Evolutionary conservation across 2,888 invertebrate genomes (phyloP), one percentile per base, ranked within the genome.

Genomic region (Leucophenga maculata): DNA sequence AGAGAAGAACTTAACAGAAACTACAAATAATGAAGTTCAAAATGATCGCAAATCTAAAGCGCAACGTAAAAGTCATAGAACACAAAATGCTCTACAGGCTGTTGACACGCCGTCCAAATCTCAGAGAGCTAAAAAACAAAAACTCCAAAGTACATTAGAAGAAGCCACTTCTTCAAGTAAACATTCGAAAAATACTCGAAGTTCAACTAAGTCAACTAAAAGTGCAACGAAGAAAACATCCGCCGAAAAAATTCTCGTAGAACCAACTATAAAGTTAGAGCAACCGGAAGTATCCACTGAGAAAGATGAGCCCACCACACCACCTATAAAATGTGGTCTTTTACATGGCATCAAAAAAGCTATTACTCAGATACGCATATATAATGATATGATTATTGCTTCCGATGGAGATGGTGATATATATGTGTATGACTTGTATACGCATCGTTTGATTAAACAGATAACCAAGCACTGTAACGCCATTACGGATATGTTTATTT

Each of bases 391-490:
- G 31, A 82, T 88, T 20, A 72, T 89, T 16, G 87, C 88, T 3
- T 86, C 88, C 0, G 84, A 88, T 0, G 88, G 89, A 69, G 86
- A 86, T 70, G 89, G 89, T 0, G 85, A 85, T 69, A 75, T 89
- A 6, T 88, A 87, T 69, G 85, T 86, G 72, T 89, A 85, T 65
- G 82, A 85, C 68, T 78, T 86, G 6, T 69, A 48, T 26, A 86
- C 77, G 0, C 83, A 87, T 44, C 76, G 81, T 39, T 72, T 87
- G 26, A 78, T 84, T n/a, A 80, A 77, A 14, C 84, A 86, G 59
- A 85, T 87, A 69, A 72, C 86, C 39, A 87, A 88, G 67, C 89
- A 89, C 71, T 86, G 82, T 22, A 86, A 88, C 65, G 84, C 88
- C 64, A 87, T 88, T 9, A 88, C 88, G 0, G 83, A 86, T 68